These are phyloP conservation scores for Iphiclides podalirius DNA, from an alignment of 2,888 invertebrate species.

Conservation along the genomic window DNA sequence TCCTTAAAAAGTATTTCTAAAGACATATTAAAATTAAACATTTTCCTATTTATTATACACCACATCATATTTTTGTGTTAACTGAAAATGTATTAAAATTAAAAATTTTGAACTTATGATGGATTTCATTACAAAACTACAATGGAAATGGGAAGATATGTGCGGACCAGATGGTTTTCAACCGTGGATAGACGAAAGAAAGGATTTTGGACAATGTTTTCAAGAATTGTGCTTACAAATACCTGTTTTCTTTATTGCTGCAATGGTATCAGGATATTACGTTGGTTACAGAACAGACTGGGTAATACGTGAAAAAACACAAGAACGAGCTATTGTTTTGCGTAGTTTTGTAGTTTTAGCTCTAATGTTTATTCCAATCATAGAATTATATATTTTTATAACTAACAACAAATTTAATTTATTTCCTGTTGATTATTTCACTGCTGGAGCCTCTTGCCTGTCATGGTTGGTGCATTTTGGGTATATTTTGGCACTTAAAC, in stretches of 20 bases:
- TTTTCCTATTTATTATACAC: constrained; percentile 5
- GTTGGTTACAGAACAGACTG: constrained; percentile 84
- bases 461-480: constrained; percentile 92
- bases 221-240: constrained; percentile 90
- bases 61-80: background rate
- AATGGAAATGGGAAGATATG: constrained; percentile 87
- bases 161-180: constrained; percentile 87
- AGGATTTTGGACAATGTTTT: constrained; percentile 92
- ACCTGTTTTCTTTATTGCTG: constrained; percentile 86
- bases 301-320: constrained; percentile 82
- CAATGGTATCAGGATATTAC: constrained; percentile 89
- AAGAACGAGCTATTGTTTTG: constrained; percentile 82
- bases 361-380: constrained; percentile 83
- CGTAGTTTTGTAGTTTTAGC: constrained; percentile 83
- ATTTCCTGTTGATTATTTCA: constrained; percentile 85
- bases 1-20: too few relatives aligned
- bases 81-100: constrained; percentile 6
- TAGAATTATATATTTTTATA: constrained; percentile 83
- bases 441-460: constrained; percentile 84
- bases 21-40: background rate
- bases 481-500: constrained; percentile 84
- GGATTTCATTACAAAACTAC: constrained; percentile 13
- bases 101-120: constrained; percentile 5
- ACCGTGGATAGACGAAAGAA: constrained; percentile 84
- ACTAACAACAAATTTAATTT: constrained; percentile 68